Evolutionary conservation across 1,140 invertebrate species (phyloP).

Genomic region (Bursaphelenchus mucronatus): DNA sequence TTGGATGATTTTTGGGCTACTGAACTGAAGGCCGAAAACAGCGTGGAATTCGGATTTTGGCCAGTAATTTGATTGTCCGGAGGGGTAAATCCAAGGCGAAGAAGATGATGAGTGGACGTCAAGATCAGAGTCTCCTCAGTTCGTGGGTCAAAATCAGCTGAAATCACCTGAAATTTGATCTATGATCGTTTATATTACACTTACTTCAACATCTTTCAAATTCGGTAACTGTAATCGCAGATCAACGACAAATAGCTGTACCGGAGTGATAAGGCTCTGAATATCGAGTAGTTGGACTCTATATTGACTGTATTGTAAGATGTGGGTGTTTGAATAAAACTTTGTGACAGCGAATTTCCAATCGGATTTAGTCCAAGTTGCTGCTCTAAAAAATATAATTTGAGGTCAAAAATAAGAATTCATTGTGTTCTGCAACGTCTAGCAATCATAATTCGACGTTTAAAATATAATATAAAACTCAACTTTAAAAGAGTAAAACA

Average conservation of each 20-base stretch:
- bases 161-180: background rate
- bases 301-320: background rate
- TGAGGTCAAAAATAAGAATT: background rate
- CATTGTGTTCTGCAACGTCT: too few relatives aligned
- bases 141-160: background rate
- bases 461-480: too few relatives aligned
- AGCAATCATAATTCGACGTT: too few relatives aligned
- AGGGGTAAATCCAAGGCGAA: background rate
- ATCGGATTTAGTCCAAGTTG: slow-evolving; percentile 1
- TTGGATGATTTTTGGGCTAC: slow-evolving; percentile 2
- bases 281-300: background rate
- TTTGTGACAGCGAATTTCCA: background rate
- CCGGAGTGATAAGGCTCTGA: background rate
- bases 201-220: background rate
- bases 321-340: background rate
- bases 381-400: slow-evolving; percentile 1
- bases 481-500: too few relatives aligned
- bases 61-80: background rate
- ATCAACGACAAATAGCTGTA: background rate
- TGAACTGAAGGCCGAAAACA: background rate
- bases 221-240: background rate
- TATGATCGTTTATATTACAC: background rate
- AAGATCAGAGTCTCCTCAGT: background rate
- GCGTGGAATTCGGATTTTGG: background rate
- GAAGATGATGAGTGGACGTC: background rate